Conservation (phyloP, 2,888 invertebrate genomes). For the Augochlorella aurata region DNA sequence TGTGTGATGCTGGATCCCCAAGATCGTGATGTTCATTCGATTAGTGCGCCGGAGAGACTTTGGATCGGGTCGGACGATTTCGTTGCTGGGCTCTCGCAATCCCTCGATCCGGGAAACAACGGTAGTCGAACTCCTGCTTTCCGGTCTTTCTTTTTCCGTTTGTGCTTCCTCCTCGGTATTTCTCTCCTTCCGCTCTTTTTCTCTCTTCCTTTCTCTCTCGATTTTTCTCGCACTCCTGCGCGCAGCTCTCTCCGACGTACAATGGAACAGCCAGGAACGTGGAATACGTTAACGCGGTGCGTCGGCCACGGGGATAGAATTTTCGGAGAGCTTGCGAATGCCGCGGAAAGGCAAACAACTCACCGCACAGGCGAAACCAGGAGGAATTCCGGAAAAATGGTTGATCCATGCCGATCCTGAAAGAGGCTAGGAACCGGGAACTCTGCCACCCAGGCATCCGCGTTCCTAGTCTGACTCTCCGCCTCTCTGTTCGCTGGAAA, state of each 20-base stretch:
- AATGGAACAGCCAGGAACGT: constrained; percentile 23
- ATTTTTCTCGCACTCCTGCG: background rate
- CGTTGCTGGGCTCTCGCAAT: background rate
- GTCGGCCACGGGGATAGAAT: constrained; percentile 24
- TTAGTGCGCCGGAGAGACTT: background rate
- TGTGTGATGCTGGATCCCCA: background rate
- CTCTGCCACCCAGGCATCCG: background rate
- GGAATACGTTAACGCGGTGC: constrained; percentile 22
- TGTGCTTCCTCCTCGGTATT: too few species aligned
- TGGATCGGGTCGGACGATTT: background rate
- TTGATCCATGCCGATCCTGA: background rate
- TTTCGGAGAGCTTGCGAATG: constrained; percentile 34
- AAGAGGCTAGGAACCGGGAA: background rate
- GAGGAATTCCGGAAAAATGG: constrained; percentile 30
- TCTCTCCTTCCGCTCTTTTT: background rate
- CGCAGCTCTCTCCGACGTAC: background rate
- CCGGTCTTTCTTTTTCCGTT: too few species aligned
- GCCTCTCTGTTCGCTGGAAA: background rate
- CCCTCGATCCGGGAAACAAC: background rate
- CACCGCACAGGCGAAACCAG: background rate
- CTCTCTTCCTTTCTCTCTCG: background rate
- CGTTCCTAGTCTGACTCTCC: constrained; percentile 6
- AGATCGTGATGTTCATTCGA: background rate
- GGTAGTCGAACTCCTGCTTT: background rate
- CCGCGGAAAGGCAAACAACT: constrained; percentile 21